phyloP scores from a whole-genome alignment of 2,113 vertebrate genomes.

The Aphyosemion australe region DNA sequence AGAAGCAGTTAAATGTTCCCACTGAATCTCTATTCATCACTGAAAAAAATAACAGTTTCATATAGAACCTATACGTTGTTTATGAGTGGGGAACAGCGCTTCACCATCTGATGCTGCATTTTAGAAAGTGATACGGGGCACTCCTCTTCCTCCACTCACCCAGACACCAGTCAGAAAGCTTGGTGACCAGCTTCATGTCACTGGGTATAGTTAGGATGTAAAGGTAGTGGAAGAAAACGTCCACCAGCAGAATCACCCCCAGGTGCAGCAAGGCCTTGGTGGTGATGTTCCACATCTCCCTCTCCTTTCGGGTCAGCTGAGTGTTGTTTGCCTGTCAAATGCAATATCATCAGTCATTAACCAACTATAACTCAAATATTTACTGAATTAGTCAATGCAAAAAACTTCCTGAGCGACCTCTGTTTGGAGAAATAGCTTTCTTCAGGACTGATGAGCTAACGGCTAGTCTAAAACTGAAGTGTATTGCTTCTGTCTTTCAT shows the following conservation, averaged over 20 bases:
- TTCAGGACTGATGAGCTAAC: too few relatives aligned
- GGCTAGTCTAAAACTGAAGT: too few relatives aligned
- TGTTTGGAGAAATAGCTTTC: too few relatives aligned
- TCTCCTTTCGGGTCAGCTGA: conserved; percentile 83
- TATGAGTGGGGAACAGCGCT: background rate
- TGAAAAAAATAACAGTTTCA: too few relatives aligned
- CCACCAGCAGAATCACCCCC: conserved; percentile 83
- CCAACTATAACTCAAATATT: too few relatives aligned
- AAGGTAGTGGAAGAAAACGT: conserved; percentile 94
- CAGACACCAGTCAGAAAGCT: conserved; percentile 90
- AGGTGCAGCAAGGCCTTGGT: conserved; percentile 83
- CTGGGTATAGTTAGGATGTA: conserved; percentile 96
- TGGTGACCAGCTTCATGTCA: conserved; percentile 87
- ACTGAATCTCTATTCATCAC: too few relatives aligned
- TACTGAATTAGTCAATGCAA: too few relatives aligned
- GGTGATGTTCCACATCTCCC: conserved; percentile 89
- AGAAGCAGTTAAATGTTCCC: too few relatives aligned
- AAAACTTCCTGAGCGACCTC: too few relatives aligned
- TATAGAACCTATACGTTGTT: too few relatives aligned
- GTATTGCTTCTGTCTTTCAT: too few relatives aligned
- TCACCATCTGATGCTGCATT: too few relatives aligned
- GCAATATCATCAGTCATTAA: background rate
- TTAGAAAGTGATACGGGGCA: background rate
- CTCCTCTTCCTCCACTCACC: conserved; percentile 78
- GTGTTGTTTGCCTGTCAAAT: conserved; percentile 81